phyloP scores from a whole-genome alignment of 2,888 invertebrate species.

The Suillia variegata region DNA sequence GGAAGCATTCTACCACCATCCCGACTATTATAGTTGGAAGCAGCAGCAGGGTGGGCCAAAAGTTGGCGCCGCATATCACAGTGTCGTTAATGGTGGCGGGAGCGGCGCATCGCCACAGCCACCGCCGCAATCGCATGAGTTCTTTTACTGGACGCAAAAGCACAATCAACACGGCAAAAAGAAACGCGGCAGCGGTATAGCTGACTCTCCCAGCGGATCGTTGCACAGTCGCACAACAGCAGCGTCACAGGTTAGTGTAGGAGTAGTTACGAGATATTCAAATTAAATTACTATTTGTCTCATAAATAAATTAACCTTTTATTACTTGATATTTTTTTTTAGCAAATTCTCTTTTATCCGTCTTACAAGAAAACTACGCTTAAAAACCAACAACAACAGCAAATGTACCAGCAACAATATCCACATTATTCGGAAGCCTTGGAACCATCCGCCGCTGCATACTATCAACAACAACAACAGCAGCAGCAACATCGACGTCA shows the following conservation, averaged over 20 bases:
- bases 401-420: constrained; percentile 38
- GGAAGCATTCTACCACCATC: constrained; percentile 51
- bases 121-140: constrained; percentile 53
- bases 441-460: constrained; percentile 46
- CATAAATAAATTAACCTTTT: not conserved
- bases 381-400: constrained; percentile 36
- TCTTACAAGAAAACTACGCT: constrained; percentile 54
- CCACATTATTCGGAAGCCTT: constrained; percentile 54
- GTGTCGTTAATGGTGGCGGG: constrained; percentile 18
- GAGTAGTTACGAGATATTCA: too few relatives aligned
- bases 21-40: constrained; percentile 54
- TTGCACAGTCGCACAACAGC: constrained; percentile 54
- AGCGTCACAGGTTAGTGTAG: constrained; percentile 42
- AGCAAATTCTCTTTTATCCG: constrained; percentile 50
- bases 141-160: constrained; percentile 60
- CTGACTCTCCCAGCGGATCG: constrained; percentile 55
- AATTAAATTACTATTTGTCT: too few relatives aligned
- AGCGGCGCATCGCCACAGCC: constrained; percentile 18
- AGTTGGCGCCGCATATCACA: constrained; percentile 17
- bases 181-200: constrained; percentile 44
- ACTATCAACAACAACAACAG: constrained; percentile 41
- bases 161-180: constrained; percentile 52
- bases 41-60: constrained; percentile 32
- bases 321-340: not conserved
- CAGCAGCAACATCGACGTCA: constrained; percentile 35